Percentiles rank a stretch among this genome's conserved stretches.
Evolutionary conservation across 2,797 vertebrate genomes (phyloP).

Genomic region (Pseudomugil gertrudae): DNA sequence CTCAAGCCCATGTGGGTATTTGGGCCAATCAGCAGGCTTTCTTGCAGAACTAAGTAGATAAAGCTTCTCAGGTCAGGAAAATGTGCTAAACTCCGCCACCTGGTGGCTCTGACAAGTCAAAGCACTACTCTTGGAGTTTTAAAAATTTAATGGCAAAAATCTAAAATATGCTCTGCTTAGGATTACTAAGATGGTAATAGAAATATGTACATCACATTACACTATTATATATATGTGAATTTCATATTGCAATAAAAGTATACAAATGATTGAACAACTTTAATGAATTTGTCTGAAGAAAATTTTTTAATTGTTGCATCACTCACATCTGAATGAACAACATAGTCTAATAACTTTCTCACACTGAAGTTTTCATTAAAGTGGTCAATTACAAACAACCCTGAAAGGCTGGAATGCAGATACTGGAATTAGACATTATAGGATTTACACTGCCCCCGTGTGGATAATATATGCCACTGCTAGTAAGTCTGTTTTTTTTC

Average conservation of each 20-base stretch:
- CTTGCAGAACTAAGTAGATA: slow-evolving; percentile 66
- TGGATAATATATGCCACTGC: slow-evolving; percentile 41
- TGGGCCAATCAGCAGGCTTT: slow-evolving; percentile 79
- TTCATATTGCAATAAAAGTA: background rate
- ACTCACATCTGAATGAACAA: background rate
- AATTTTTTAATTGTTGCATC: background rate
- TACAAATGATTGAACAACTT: background rate
- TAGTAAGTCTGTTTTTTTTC: no score
- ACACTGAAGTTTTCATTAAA: background rate
- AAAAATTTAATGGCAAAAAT: background rate
- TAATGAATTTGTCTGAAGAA: background rate
- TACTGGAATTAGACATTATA: slow-evolving; percentile 13
- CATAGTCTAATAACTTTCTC: background rate
- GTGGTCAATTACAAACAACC: background rate
- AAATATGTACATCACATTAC: background rate
- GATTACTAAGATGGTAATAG: background rate
- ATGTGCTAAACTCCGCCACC: slow-evolving; percentile 41
- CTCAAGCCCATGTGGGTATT: slow-evolving; percentile 65
- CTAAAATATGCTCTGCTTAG: background rate
- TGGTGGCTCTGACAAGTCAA: slow-evolving; percentile 38
- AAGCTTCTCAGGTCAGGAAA: slow-evolving; percentile 10
- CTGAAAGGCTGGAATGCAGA: background rate
- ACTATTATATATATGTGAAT: no score
- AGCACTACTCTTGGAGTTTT: background rate
- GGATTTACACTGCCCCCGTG: slow-evolving; percentile 42